Evolutionary conservation across 1,140 invertebrate species (phyloP), one percentile per base, ranked within the genome.

Genomic region (Acromyrmex heyeri): DNA sequence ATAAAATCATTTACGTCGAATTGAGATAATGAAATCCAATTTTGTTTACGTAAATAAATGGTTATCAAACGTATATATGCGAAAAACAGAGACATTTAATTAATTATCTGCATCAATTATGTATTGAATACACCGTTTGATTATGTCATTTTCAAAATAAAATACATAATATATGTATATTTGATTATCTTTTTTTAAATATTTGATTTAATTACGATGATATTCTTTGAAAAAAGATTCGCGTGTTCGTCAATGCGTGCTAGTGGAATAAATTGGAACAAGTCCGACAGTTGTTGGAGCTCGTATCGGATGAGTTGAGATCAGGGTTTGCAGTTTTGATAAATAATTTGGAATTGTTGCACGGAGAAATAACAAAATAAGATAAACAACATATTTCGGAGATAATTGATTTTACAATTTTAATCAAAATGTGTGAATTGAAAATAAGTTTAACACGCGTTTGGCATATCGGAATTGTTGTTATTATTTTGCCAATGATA

Each of bases 211-310:
- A 21, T 50, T 14, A 78, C 18, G 0, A 34, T 30, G 2, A 34
- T 78, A 65, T 67, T 24, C 18, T 14, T 16, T 4, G 16, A 55
- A 53, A 61, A 64, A 21, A 1, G 1, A 65, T 2, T 16, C 10
- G n/a, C 5, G 7, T n/a, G 27, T 18, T 6, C 0, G n/a, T 21
- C n/a, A 18, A 21, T 30, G 59, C 16, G 38, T 57, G 16, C 48
- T 21, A 81, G 69, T 75, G n/a, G 8, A 75, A 57, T 38, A 14
- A 83, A 83, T 83, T 62, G 38, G 75, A 62, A 75, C n/a, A 50
- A 75, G 14, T 62, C 38, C 55, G 79, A 7, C 55, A 27, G 14
- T 73, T 55, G 12, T 50, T 7, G 4, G n/a, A 57, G 6, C 16
- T 59, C 24, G 34, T 44, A 0, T 77, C 59, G 16, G n/a, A 55